Evolutionary conservation across 2,888 invertebrate species (phyloP), one percentile per base, ranked within the genome.

Genomic region (Metalampra italica): DNA sequence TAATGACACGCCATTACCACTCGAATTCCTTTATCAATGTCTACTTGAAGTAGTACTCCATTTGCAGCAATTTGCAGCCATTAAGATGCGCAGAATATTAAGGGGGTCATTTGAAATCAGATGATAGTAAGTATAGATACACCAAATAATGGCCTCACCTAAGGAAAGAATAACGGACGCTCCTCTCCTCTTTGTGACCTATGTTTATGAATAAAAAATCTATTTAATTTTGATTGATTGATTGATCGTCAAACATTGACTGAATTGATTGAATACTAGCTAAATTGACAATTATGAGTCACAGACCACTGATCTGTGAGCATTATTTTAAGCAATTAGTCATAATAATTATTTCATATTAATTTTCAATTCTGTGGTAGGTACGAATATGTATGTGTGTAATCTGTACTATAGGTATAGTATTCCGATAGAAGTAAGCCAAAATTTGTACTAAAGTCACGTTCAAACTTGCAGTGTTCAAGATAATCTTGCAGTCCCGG

Each of bases 401-500:
- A 22, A 40, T 40, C 40, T 22, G 40, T n/a, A 22, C 29, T 3
- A 3, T 67, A 56, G 59, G 22, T 22, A 22, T 22, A 22, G 56
- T 66, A 58, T 52, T 38, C 37, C 49, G 64, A 65, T 60, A 62
- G 38, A 29, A 54, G 50, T 15, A 45, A 59, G 53, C 50, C 47
- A 54, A 53, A 60, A 64, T 72, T 68, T 62, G 66, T 62, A 66
- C 54, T 8, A 37, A 53, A 57, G 60, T 73, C 72, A 75, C 75
- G 75, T 45, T 7, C 45, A 8, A 9, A 14, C 37, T 37, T 29
- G 36, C 45, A 29, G 39, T 39, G 45, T 29, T 45, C 30, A 7
- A 55, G 45, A 43, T 29, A 54, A 52, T 47, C 42, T 3, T 52
- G 43, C 38, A 51, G 47, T 46, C 36, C 36, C 41, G 47, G 40